phyloP scores from a whole-genome alignment of 2,888 invertebrate species.

The Cecidostiba fungosa region DNA sequence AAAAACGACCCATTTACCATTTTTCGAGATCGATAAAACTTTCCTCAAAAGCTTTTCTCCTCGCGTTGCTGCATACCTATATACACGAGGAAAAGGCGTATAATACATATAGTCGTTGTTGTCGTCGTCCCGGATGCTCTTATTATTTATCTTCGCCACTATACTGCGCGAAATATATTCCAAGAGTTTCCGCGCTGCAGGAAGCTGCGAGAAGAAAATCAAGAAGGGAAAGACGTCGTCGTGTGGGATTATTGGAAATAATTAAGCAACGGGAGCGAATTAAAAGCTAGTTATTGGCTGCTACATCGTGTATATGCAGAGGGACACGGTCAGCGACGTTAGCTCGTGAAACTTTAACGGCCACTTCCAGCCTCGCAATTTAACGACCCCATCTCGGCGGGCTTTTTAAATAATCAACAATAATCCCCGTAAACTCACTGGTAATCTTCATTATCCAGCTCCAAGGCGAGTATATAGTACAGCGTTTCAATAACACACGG shows the following conservation, averaged over 20 bases:
- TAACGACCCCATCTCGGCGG: background rate
- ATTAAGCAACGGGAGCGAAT: background rate
- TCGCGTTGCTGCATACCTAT: no score
- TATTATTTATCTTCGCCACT: slow-evolving; percentile 31
- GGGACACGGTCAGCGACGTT: background rate
- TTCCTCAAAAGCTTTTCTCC: background rate
- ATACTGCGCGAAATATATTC: no score
- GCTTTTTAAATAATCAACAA: slow-evolving; percentile 21
- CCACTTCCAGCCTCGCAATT: background rate
- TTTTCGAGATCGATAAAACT: background rate
- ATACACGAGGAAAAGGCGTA: no score
- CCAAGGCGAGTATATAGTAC: background rate
- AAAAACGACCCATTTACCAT: background rate
- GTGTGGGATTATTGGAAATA: background rate
- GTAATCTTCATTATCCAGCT: slow-evolving; percentile 3
- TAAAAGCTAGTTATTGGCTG: background rate
- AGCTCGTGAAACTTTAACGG: background rate
- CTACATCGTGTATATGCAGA: background rate
- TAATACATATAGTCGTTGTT: no score
- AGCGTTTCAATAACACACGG: background rate
- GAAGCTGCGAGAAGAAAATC: background rate
- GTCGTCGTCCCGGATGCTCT: slow-evolving; percentile 26
- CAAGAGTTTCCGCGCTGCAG: slow-evolving; percentile 7
- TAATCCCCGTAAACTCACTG: background rate
- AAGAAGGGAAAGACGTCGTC: background rate